Base-by-base conservation (phyloP, 1,140 invertebrate genomes). In the Hyles euphorbiae region DNA sequence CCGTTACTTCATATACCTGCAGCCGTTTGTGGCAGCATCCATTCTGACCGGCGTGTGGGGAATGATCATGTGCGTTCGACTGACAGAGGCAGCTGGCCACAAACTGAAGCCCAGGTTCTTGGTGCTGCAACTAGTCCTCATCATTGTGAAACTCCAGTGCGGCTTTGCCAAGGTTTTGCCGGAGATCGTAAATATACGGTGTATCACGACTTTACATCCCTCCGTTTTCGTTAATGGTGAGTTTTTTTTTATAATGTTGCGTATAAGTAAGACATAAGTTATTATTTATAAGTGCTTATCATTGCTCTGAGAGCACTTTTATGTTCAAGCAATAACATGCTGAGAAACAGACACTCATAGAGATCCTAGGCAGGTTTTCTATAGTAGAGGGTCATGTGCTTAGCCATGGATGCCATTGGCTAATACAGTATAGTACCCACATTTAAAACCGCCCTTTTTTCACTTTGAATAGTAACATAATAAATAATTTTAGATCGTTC, bases 11-110 rank as follows among this genome's bases (percentile, higher is more conserved):
- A 82, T 90, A 68, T 93, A 91, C 69, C 72, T 92, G 51, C 92
- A 92, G 77, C 91, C 91, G 2, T 75, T 93, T 10, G 83, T 93
- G 2, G 87, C 90, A 1, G 74, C 87, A 0, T 93, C 92, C 1
- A 92, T 93, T 33, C 65, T 93, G 4, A 82, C 90, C n/a, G 92
- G 92, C 3, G 83, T 93, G 11, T 93, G 92, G 92, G 91, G 90
- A 0, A 89, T 92, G 59, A 85, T 88, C 9, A 93, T 93, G 91
- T 89, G 88, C 3, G 90, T 92, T 1, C 80, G 88, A 3, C 81
- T 90, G 43, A 72, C 91, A 0, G 86, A 87, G 9, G 68, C 84
- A 2, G 70, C 91, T 0, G 88, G 89, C 8, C 71, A 61, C 68
- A 87, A 53, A 66, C 87, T 65, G 63, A 89, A 63, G 7, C 68